Evolutionary conservation across 2,888 invertebrate species (phyloP).

Genomic region (Neoscelio sp.): DNA sequence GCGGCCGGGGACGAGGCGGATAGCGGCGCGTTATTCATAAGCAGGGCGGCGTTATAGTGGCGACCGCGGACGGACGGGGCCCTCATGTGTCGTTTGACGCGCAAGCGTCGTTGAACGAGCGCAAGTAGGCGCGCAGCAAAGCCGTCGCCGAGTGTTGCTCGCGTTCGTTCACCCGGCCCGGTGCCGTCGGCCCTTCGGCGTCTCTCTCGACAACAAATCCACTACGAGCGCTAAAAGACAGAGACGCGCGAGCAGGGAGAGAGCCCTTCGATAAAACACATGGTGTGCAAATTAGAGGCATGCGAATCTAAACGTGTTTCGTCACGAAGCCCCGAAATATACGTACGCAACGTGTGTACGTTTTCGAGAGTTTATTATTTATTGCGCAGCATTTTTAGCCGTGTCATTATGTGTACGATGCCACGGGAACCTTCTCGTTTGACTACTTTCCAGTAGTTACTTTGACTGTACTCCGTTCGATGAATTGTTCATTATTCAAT

Average conservation of each 20-base stretch:
- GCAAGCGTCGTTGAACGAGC: slow-evolving; percentile 39
- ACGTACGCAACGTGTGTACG: slow-evolving; percentile 68
- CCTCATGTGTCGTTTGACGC: slow-evolving; percentile 2
- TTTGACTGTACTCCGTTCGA: slow-evolving; percentile 15
- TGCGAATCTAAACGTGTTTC: slow-evolving; percentile 67
- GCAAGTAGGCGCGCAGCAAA: slow-evolving; percentile 57
- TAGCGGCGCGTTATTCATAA: no score
- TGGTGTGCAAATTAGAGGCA: slow-evolving; percentile 66
- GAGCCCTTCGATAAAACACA: slow-evolving; percentile 67
- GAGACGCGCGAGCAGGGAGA: slow-evolving; percentile 51
- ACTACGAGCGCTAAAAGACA: slow-evolving; percentile 56
- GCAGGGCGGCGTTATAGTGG: no score
- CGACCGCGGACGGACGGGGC: no score
- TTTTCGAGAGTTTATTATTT: slow-evolving; percentile 57
- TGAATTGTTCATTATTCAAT: slow-evolving; percentile 43
- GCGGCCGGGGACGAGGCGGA: no score
- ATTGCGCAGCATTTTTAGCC: slow-evolving; percentile 58
- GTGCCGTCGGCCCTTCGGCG: slow-evolving; percentile 80
- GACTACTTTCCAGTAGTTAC: slow-evolving; percentile 49
- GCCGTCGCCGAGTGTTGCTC: slow-evolving; percentile 69
- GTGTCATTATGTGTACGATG: slow-evolving; percentile 48
- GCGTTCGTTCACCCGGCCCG: slow-evolving; percentile 78
- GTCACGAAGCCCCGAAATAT: slow-evolving; percentile 58
- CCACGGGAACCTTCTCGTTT: slow-evolving; percentile 48
- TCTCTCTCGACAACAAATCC: slow-evolving; percentile 75